Percentiles rank a stretch among this genome's conserved stretches.
Conservation (phyloP, 2,888 invertebrate species). For the Folsomia candida region DNA sequence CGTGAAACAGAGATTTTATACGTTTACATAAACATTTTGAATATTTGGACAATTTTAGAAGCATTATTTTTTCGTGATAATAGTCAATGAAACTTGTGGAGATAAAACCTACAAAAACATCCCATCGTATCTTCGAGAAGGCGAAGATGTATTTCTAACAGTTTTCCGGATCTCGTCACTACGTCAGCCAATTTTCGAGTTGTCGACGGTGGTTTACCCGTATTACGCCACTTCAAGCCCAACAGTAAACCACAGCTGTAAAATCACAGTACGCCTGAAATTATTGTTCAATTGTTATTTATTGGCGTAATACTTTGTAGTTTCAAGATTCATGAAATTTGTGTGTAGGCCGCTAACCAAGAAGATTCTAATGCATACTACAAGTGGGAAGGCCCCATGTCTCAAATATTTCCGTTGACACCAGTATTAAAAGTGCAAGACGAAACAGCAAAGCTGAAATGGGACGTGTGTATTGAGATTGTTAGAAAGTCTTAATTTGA, state of each 20-base stretch:
- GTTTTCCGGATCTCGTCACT: slow-evolving; percentile 39
- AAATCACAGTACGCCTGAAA: slow-evolving; percentile 29
- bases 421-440: slow-evolving; percentile 31
- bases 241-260: slow-evolving; percentile 18
- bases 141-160: slow-evolving; percentile 30
- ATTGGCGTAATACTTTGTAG: too few relatives aligned
- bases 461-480: slow-evolving; percentile 28
- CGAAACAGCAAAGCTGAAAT: slow-evolving; percentile 38
- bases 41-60: not conserved
- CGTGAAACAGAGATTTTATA: slow-evolving; percentile 7
- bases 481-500: not conserved
- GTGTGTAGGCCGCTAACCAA: slow-evolving; percentile 32
- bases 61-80: not conserved
- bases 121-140: slow-evolving; percentile 15
- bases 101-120: slow-evolving; percentile 36
- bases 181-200: slow-evolving; percentile 41
- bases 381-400: slow-evolving; percentile 36
- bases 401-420: slow-evolving; percentile 33
- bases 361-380: slow-evolving; percentile 34
- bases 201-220: slow-evolving; percentile 38
- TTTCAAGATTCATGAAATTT: not conserved
- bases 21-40: not conserved
- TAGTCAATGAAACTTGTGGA: slow-evolving; percentile 31
- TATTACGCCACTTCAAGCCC: slow-evolving; percentile 21
- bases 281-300: too few relatives aligned